Evolutionary conservation across 2,888 invertebrate genomes (phyloP).

Genomic region (Rhamnusium bicolor): DNA sequence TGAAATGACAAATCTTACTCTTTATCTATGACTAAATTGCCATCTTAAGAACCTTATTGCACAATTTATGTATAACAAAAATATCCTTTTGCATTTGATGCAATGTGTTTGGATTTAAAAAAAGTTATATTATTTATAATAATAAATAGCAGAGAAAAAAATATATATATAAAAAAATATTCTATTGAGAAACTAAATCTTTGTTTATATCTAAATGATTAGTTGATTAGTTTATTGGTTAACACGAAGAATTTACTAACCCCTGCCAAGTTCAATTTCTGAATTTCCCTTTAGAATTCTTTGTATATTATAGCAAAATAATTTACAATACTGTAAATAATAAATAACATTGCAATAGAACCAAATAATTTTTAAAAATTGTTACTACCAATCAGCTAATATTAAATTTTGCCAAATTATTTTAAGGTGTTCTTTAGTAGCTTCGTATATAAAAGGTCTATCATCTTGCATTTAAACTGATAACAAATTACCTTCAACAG

Average conservation of each 20-base stretch:
- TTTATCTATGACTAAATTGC: constrained; percentile 45
- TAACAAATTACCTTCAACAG: background rate
- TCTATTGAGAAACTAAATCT: no score
- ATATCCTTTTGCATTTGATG: constrained; percentile 41
- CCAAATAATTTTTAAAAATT: background rate
- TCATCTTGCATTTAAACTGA: background rate
- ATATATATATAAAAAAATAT: constrained; percentile 15
- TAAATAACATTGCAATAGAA: background rate
- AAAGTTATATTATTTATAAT: constrained; percentile 19
- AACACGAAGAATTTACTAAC: background rate
- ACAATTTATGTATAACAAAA: constrained; percentile 37
- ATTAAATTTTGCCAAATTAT: no score
- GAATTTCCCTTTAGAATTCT: background rate
- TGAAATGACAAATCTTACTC: constrained; percentile 52
- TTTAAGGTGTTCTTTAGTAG: no score
- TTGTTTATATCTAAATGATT: background rate
- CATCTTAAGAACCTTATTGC: constrained; percentile 46
- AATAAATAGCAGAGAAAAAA: constrained; percentile 10
- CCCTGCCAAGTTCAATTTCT: no score
- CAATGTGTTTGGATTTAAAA: constrained; percentile 37
- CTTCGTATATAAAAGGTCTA: no score
- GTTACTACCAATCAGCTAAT: background rate
- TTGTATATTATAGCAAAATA: background rate
- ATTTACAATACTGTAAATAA: background rate
- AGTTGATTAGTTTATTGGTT: background rate